Evolutionary conservation across 2,113 vertebrate genomes (phyloP).

Genomic region (Cercopithecus mona): DNA sequence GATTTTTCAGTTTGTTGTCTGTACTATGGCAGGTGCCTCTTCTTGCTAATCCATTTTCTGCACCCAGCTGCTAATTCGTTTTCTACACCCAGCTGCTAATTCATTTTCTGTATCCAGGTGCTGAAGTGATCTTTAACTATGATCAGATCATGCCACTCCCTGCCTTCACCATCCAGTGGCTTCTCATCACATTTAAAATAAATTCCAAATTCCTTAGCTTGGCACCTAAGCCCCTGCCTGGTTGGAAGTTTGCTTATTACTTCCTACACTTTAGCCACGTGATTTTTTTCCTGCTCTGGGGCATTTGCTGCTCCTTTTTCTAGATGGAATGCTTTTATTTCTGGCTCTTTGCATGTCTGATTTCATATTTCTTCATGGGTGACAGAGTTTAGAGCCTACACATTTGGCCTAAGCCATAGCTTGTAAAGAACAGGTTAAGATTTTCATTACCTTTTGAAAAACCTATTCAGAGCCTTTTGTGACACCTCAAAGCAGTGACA

Average conservation of each 20-base stretch:
- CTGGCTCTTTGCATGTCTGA: neutral
- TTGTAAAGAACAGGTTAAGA: neutral
- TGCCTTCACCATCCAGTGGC: neutral
- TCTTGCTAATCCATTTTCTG: neutral
- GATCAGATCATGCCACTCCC: neutral
- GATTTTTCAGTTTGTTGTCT: neutral
- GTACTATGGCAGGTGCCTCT: neutral
- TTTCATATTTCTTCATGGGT: neutral
- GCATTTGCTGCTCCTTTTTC: neutral
- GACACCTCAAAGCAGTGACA: neutral
- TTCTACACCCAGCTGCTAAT: neutral
- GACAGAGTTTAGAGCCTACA: neutral
- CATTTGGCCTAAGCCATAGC: neutral
- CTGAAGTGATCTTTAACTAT: neutral
- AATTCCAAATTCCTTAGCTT: neutral
- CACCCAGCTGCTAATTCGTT: neutral
- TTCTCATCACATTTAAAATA: neutral
- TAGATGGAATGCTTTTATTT: neutral
- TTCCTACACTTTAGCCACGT: neutral
- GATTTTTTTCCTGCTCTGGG: neutral
- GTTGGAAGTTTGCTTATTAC: neutral
- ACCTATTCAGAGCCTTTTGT: neutral
- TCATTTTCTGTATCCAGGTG: neutral
- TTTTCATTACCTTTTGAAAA: neutral
- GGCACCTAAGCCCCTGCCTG: neutral